Conservation (phyloP, 2,797 vertebrate genomes). For the Pitangus sulphuratus region DNA sequence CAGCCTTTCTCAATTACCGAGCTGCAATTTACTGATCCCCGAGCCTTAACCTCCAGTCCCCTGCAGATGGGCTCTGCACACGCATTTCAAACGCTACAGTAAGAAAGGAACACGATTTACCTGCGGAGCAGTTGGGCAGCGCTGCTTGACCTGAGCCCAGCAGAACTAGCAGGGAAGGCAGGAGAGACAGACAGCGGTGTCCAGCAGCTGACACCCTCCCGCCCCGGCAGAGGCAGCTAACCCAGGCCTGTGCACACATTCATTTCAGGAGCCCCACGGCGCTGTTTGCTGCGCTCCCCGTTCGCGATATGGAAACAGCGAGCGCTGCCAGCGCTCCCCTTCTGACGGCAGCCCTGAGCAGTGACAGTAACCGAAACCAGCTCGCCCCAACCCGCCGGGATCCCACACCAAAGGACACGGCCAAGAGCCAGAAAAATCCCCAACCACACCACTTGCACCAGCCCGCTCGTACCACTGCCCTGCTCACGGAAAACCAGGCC, state of each 20-base stretch:
- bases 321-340: conserved; percentile 19
- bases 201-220: not conserved
- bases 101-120: conserved; percentile 41
- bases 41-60: not conserved
- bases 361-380: not conserved
- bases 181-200: not conserved
- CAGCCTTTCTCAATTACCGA: not conserved
- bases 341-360: conserved; percentile 55
- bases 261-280: conserved; percentile 24
- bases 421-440: not conserved
- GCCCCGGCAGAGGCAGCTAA: not conserved
- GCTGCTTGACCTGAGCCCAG: not conserved
- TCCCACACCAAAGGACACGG: not conserved
- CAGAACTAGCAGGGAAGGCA: not conserved
- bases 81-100: rapidly evolving
- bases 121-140: conserved; percentile 34
- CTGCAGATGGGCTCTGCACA: not conserved
- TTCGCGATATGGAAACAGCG: not conserved
- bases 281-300: not conserved
- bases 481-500: not conserved
- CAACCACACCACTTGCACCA: not conserved
- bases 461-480: not conserved
- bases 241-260: not conserved
- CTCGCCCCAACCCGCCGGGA: not conserved
- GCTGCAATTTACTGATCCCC: not conserved